Evolutionary conservation across 2,888 invertebrate genomes (phyloP).

Genomic region (Ecliptopera silaceata): DNA sequence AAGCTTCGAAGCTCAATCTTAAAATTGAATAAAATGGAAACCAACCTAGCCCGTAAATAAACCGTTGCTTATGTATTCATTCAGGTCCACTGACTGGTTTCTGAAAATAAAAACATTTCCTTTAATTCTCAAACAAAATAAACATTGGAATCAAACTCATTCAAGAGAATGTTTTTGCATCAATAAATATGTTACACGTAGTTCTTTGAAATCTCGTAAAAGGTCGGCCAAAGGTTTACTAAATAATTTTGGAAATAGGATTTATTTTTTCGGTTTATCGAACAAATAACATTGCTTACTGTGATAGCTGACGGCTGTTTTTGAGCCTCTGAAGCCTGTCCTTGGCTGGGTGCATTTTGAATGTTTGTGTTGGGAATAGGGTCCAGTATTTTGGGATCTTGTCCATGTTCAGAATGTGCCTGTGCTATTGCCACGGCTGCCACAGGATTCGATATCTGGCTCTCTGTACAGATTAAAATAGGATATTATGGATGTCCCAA

Average conservation of each 20-base stretch:
- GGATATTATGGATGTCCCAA: not conserved
- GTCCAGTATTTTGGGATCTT: conserved; percentile 33
- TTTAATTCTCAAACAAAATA: conserved; percentile 3
- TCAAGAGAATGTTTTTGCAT: conserved; percentile 11
- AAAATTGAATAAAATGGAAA: not conserved
- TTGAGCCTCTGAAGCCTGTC: conserved; percentile 5
- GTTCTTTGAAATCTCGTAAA: conserved; percentile 5
- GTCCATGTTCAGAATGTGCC: conserved; percentile 41
- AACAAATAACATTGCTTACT: conserved; percentile 4
- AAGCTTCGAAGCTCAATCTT: not conserved
- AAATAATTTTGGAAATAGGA: conserved; percentile 3
- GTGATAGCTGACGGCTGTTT: conserved; percentile 22
- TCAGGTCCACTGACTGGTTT: conserved; percentile 43
- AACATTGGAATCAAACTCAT: conserved; percentile 3
- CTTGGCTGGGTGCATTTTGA: not conserved
- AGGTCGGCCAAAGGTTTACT: conserved; percentile 1
- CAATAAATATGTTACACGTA: conserved; percentile 1
- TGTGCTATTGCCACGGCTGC: conserved; percentile 33
- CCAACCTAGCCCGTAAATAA: not conserved
- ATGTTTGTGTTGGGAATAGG: not conserved
- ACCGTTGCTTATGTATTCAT: conserved; percentile 26
- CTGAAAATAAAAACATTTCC: conserved; percentile 40
- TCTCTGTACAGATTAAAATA: conserved; percentile 27
- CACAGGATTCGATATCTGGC: conserved; percentile 25
- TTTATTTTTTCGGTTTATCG: conserved; percentile 3